Conservation (phyloP, 2,113 vertebrate species). For the Trinectes maculatus region DNA sequence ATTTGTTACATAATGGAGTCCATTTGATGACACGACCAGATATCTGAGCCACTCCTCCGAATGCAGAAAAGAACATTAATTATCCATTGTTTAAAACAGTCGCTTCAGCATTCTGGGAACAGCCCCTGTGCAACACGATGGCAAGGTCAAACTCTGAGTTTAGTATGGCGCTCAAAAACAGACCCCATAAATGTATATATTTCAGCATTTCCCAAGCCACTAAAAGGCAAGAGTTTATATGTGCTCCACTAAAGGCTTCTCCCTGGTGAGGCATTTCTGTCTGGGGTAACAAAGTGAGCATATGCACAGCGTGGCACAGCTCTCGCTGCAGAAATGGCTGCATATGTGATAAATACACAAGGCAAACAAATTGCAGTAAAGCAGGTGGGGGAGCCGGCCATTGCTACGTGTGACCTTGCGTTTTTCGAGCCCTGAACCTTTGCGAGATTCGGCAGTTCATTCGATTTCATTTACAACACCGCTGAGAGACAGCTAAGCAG, state of each 20-base stretch:
- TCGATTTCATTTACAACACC: constrained; percentile 46
- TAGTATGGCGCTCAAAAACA: constrained; percentile 48
- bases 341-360: constrained; percentile 67
- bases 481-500: constrained; percentile 38
- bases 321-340: constrained; percentile 52
- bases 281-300: constrained; percentile 70
- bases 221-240: constrained; percentile 72
- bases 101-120: constrained; percentile 46
- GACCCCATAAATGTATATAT: constrained; percentile 61
- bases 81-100: constrained; percentile 58
- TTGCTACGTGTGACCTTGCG: constrained; percentile 56
- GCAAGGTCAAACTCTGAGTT: constrained; percentile 73
- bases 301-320: constrained; percentile 64
- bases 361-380: constrained; percentile 55
- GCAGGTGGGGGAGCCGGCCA: constrained; percentile 50
- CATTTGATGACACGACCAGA: constrained; percentile 23
- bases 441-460: constrained; percentile 45
- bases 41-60: constrained; percentile 20
- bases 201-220: constrained; percentile 62
- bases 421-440: constrained; percentile 56
- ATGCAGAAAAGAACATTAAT: constrained; percentile 35
- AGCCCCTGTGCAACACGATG: constrained; percentile 6
- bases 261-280: constrained; percentile 73
- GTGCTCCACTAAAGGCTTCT: constrained; percentile 70
- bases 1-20: constrained; percentile 19